These are phyloP conservation scores for Melanargia galathea DNA, from an alignment of 2,888 invertebrate genomes.

Conservation along the genomic window DNA sequence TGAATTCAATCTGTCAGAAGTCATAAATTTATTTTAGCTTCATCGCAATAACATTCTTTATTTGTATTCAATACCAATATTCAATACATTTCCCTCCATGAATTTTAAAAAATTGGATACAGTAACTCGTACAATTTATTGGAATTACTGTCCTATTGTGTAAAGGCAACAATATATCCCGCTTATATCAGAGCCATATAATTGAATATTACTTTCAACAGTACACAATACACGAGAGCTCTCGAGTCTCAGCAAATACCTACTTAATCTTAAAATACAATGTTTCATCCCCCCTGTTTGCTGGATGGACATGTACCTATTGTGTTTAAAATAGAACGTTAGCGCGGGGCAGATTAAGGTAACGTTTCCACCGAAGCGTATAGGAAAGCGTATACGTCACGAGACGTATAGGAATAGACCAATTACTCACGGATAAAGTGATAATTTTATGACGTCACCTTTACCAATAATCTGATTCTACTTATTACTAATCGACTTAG, in stretches of 20 bases:
- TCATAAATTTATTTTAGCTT: not conserved
- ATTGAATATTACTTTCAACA: not conserved
- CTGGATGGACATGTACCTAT: slow-evolving; percentile 8
- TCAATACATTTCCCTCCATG: not conserved
- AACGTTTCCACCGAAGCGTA: too few species aligned
- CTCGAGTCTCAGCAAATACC: slow-evolving; percentile 24
- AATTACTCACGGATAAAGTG: not conserved
- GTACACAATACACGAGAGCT: not conserved
- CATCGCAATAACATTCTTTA: not conserved
- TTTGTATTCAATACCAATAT: not conserved
- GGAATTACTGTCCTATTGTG: not conserved
- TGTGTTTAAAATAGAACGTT: slow-evolving; percentile 25
- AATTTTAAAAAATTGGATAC: not conserved
- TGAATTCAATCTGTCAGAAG: not conserved
- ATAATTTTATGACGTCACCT: too few species aligned
- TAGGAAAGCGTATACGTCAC: too few species aligned
- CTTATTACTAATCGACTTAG: too few species aligned
- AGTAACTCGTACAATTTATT: not conserved
- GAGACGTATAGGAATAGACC: too few species aligned
- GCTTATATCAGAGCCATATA: not conserved
- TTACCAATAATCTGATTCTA: too few species aligned
- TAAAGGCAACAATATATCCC: not conserved
- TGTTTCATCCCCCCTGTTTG: slow-evolving; percentile 18
- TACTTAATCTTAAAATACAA: slow-evolving; percentile 25
- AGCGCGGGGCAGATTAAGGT: not conserved